Evolutionary conservation across 2,888 invertebrate species (phyloP).

Genomic region (Ypsolopha scabrella): DNA sequence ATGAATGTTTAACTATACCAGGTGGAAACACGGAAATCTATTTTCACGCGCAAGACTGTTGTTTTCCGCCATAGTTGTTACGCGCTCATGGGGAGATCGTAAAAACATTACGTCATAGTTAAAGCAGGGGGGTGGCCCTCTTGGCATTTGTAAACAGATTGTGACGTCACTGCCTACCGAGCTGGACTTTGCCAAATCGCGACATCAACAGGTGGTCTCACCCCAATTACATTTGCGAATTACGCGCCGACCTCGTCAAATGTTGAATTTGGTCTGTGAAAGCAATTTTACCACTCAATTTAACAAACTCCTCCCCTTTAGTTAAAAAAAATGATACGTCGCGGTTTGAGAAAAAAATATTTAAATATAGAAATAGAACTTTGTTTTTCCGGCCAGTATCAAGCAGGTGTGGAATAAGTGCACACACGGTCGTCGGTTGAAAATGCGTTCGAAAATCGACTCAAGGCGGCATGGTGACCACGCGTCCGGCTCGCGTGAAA

Average conservation of each 20-base stretch:
- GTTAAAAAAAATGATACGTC: neutral
- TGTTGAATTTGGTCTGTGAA: neutral
- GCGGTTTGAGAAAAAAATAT: no score
- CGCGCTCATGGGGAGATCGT: slow-evolving; percentile 46
- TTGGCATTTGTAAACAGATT: slow-evolving; percentile 59
- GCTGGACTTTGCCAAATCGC: slow-evolving; percentile 47
- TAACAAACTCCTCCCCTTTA: neutral
- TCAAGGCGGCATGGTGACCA: slow-evolving; percentile 36
- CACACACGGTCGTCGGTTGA: neutral
- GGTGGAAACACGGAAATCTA: slow-evolving; percentile 57
- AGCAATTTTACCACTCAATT: neutral
- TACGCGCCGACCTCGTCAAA: neutral
- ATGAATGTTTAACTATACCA: slow-evolving; percentile 34
- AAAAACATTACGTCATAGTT: slow-evolving; percentile 57
- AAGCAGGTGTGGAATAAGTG: neutral
- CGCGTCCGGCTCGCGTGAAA: slow-evolving; percentile 57
- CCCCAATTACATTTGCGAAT: slow-evolving; percentile 1
- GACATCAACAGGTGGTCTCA: slow-evolving; percentile 55
- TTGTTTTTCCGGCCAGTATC: neutral
- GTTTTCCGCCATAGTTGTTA: slow-evolving; percentile 59
- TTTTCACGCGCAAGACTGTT: slow-evolving; percentile 49
- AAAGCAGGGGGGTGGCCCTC: slow-evolving; percentile 40
- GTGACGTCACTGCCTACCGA: slow-evolving; percentile 40
- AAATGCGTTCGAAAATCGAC: neutral
- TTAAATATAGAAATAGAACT: no score